phyloP scores from a whole-genome alignment of 2,797 vertebrate genomes.

The Anguilla anguilla region DNA sequence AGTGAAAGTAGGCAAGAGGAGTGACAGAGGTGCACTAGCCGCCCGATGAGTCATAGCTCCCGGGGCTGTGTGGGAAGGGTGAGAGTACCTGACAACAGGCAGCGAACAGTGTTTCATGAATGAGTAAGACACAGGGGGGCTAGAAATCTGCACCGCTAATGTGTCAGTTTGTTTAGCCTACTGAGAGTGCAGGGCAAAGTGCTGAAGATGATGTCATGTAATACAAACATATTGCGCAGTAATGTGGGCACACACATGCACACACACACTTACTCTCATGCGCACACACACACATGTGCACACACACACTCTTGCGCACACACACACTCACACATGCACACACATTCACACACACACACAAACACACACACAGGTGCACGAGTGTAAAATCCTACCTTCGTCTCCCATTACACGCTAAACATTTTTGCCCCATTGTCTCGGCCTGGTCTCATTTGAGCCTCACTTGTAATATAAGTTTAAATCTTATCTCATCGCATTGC shows the following conservation, averaged over 20 bases:
- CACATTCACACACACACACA: background rate
- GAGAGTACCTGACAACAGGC: slow-evolving; percentile 1
- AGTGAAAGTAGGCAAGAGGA: background rate
- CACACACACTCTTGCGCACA: background rate
- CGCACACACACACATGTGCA: background rate
- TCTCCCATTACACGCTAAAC: background rate
- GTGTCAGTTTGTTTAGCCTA: background rate
- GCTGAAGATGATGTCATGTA: background rate
- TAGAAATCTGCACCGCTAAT: background rate
- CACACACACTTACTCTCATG: background rate
- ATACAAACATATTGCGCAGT: background rate
- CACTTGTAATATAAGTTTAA: background rate
- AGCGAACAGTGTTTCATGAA: background rate
- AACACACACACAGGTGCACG: slow-evolving; percentile 11
- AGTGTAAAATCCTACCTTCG: slow-evolving; percentile 2
- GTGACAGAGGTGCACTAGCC: background rate
- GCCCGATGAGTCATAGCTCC: background rate
- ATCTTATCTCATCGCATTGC: background rate
- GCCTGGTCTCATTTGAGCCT: background rate
- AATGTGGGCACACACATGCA: background rate
- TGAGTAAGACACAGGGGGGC: background rate
- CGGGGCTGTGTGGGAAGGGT: background rate
- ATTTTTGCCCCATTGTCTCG: background rate
- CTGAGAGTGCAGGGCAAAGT: background rate
- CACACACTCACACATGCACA: background rate